Evolutionary conservation across 2,888 invertebrate genomes (phyloP), one percentile per base, ranked within the genome.

Genomic region (Sarcophaga variegata): DNA sequence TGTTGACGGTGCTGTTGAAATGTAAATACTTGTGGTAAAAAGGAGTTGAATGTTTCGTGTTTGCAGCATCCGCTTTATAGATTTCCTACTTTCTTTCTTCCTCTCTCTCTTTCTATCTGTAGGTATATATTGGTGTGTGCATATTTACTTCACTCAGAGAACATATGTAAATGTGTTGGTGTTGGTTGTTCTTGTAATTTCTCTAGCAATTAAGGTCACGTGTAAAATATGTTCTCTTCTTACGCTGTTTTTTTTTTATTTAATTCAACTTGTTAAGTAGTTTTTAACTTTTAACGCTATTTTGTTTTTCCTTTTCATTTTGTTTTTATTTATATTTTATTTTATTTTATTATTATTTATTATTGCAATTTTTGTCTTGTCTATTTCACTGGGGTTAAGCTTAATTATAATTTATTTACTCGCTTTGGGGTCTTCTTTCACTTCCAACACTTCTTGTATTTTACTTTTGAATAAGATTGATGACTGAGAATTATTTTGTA

Each of bases 131-230:
- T 49, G 11, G 49, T 49, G 49, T 49, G 49, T 49, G 49, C 14
- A 14, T 49, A 11, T 49, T 49, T 49, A 14, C 14, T 49, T 14
- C 11, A 14, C 14, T 4, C 4, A 49, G 14, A 49, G 49, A 14
- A 47, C 12, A 22, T 71, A 22, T 22, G 22, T 22, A 71, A 45
- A 17, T 11, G 12, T 17, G 14, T 22, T 20, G 4, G 4, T 69
- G n/a, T 67, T 67, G 67, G 25, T 25, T 47, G 47, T 67, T 77
- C 62, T 64, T 75, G 47, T 62, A 27, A 49, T 66, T 81, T 76
- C 11, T 37, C 25, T 47, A 59, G 74, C 74, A 81, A 80, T 84
- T 81, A 86, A 82, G 78, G 79, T 83, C 86, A 86, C 76, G 72
- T 82, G 81, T 63, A 74, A 54, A 74, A 81, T 74, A 63, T 79